Evolutionary conservation across 2,113 vertebrate species (phyloP).

Genomic region (Misgurnus anguillicaudatus): DNA sequence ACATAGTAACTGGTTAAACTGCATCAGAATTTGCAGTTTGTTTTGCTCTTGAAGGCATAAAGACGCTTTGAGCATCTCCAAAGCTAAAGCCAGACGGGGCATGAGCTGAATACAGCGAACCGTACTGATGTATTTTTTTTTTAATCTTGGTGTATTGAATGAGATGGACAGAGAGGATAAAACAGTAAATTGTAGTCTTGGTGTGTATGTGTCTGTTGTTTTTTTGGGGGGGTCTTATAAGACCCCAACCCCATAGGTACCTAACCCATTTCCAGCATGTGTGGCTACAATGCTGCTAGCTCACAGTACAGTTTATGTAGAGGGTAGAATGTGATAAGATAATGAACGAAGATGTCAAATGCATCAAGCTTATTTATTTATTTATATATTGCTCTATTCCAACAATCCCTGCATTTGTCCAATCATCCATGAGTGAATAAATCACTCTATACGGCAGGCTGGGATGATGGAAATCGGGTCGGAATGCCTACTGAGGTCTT

Average conservation of each 20-base stretch:
- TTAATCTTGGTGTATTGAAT: constrained; percentile 72
- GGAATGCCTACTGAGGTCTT: constrained; percentile 48
- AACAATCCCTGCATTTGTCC: constrained; percentile 45
- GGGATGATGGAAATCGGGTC: constrained; percentile 64
- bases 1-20: constrained; percentile 47
- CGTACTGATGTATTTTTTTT: constrained; percentile 65
- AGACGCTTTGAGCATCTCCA: constrained; percentile 41
- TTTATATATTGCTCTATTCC: constrained; percentile 57
- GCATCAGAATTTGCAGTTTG: neutral
- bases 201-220: constrained; percentile 50
- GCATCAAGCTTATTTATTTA: constrained; percentile 58
- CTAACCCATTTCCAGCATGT: constrained; percentile 58
- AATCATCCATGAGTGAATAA: constrained; percentile 54
- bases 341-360: constrained; percentile 62
- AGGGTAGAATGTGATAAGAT: constrained; percentile 43
- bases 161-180: constrained; percentile 56
- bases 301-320: constrained; percentile 67
- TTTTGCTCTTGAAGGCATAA: constrained; percentile 33
- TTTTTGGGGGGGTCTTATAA: constrained; percentile 27
- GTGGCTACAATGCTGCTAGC: constrained; percentile 56
- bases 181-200: constrained; percentile 45
- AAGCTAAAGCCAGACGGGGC: constrained; percentile 60
- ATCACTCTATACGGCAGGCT: constrained; percentile 58
- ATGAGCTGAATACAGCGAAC: constrained; percentile 59
- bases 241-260: constrained; percentile 44